These are phyloP conservation scores for rabbit (Oryctolagus cuniculus) DNA, from an alignment of 2,113 vertebrate genomes.

Conservation along the genomic window mOryCun1.1 NC_091436.1:146668001-146668500, in stretches of 20 bases:
- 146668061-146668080: neutral
- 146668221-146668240: conserved; percentile 82
- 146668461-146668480: neutral
- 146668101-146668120: neutral
- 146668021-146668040: neutral
- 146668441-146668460: neutral
- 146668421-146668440: neutral
- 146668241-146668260: conserved; percentile 77
- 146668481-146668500: neutral
- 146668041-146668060: neutral
- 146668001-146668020: neutral
- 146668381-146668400: neutral
- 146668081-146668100: neutral
- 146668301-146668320: conserved; percentile 64
- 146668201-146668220: conserved; percentile 82
- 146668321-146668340: neutral
- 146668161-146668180: conserved; percentile 77
- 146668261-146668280: conserved; percentile 67
- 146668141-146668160: conserved; percentile 65
- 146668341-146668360: conserved; percentile 43
- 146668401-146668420: conserved; percentile 20
- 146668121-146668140: conserved; percentile 30
- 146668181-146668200: conserved; percentile 84
- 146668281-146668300: conserved; percentile 54
- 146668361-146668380: neutral